Evolutionary conservation across 2,797 vertebrate genomes (phyloP).

Genomic region (Sylvia borin): DNA sequence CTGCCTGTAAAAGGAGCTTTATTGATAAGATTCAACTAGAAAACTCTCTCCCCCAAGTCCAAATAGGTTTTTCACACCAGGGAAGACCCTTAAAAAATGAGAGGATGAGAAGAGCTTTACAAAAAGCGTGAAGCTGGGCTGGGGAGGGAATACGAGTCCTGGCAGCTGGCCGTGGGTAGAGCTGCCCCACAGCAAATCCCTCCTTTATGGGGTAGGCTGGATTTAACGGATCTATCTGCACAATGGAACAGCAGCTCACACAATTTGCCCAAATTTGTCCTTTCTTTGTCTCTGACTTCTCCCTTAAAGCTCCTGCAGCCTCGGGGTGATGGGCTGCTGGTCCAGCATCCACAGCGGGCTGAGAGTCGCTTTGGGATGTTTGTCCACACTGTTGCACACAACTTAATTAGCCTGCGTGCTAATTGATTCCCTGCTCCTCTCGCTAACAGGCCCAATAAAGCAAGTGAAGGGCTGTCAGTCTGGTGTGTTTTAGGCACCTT

Average conservation of each 20-base stretch:
- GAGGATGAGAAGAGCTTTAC: neutral
- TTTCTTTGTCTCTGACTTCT: neutral
- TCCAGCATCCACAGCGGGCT: neutral
- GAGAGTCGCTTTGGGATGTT: neutral
- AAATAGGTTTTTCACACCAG: neutral
- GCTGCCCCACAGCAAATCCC: neutral
- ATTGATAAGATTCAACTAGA: neutral
- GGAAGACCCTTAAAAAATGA: neutral
- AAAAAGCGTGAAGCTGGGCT: neutral
- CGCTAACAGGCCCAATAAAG: neutral
- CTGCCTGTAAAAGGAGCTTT: neutral
- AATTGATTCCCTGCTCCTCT: neutral
- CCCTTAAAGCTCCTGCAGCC: neutral
- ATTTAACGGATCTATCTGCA: neutral
- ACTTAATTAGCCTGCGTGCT: neutral
- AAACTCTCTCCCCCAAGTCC: neutral
- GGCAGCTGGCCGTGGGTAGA: neutral
- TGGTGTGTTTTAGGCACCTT: neutral
- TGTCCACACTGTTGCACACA: neutral
- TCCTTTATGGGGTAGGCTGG: fast-evolving
- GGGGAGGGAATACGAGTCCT: neutral
- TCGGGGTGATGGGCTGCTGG: neutral
- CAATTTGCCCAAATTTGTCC: neutral
- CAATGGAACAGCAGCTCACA: neutral
- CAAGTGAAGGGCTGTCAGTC: neutral